Evolutionary conservation across 92 coral and sea anemone species (phyloP), one percentile per base, ranked within the genome.

Genomic region (Zoanthus gigantus): DNA sequence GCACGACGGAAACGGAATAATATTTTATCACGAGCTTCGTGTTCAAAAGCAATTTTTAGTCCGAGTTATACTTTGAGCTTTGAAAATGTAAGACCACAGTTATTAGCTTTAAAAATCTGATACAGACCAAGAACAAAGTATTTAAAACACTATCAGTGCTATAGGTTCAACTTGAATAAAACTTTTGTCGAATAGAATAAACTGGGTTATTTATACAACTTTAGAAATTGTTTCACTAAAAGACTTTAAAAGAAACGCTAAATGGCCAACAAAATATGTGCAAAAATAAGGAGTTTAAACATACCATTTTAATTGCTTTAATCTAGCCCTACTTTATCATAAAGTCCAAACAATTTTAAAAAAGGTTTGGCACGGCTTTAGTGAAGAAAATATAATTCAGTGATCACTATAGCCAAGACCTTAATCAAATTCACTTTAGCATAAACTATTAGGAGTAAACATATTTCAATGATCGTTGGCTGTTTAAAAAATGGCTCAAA

Each of bases 371-470:
- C 84, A 65, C 74, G 28, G 13, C n/a, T 23, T 34, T 32, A 9
- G 6, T 14, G 28, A 78, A 48, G 71, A 79, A 60, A 44, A 32
- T 13, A 6, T 5, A 78, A 32, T 44, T 18, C 37, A 9, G 7
- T 42, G 65, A 37, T 61, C 74, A 18, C n/a, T 14, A 57, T 61
- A 61, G 44, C 45, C 84, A 16, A 61, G 52, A 63, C 17, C 42
- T 65, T 80, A 23, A 61, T 80, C 57, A 80, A 37, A 4, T 37
- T 4, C 3, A 37, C 42, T 37, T 37, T 2, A 37, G 42, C 42
- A 37, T 37, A 48, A 44, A 81, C 29, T 44, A 81, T 23, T 28
- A 81, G 31, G 66, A 81, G 74, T 81, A 74, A 81, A 81, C 61
- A 81, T 65, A 8, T 81, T 79, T 80, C 65, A 45, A 12, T 80